Evolutionary conservation across 2,113 vertebrate species (phyloP), one percentile per base, ranked within the genome.

Genomic region (Psammodynastes pulverulentus): DNA sequence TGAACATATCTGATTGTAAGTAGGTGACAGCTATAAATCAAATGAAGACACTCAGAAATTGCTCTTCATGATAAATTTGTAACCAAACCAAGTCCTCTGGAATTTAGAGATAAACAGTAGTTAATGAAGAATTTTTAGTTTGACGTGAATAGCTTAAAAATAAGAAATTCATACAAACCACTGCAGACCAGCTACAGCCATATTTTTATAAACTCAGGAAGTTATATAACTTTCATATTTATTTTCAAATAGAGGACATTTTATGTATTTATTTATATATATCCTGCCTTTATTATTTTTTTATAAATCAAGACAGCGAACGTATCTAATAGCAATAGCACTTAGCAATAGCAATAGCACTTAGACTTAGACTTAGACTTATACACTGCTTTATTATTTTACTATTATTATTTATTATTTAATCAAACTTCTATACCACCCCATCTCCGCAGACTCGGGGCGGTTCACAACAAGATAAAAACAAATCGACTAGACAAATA

Each of bases 1-100:
- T 1, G 23, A 39, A 92, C 91, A 10, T 91, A 39, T 88, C 90
- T 17, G 52, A 4, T 90, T 93, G 95, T 96, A 39, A 62, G 0
- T 0, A 90, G 90, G n/a, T 46, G 49, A 91, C 43, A 43, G 26
- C 54, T 87, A 94, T 45, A 84, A 94, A 45, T 89, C 89, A 92
- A 94, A 23, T 29, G 86, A 52, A 56, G 91, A 90, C 39, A 0
- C 85, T 58, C 94, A 94, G 26, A 49, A n/a, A 90, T 2, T 0
- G 0, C 29, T 34, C 46, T 8, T 15, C 23, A n/a, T 72, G 29
- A 34, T 72, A 9, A 0, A 4, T 43, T 43, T 89, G 45, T 48
- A 21, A n/a, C 43, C 62, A 89, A 34, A 84, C 54, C 7, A 45
- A 52, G 39, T 17, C 34, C 2, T 54, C 62, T 26, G 49, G 4